Percentiles rank a stretch among this genome's conserved stretches.
phyloP scores from a whole-genome alignment of 2,888 invertebrate genomes.

The Lepidonotus clava region DNA sequence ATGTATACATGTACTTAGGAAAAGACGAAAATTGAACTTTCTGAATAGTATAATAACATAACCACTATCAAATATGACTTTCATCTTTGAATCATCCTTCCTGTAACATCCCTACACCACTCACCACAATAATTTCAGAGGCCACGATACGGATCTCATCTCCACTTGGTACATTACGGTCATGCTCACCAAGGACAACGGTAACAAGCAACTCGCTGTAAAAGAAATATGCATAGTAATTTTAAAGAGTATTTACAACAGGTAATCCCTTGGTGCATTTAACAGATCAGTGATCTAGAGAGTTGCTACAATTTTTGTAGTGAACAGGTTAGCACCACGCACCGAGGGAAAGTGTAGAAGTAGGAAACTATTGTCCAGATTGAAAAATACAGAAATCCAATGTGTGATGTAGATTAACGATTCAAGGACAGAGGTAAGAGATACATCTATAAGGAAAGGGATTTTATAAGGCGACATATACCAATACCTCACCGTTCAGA shows the following conservation, averaged over 20 bases:
- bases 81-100: no score
- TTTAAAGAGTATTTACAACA: background rate
- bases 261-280: background rate
- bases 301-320: background rate
- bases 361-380: no score
- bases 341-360: no score
- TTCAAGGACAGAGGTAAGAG: no score
- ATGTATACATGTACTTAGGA: no score
- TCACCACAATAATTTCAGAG: background rate
- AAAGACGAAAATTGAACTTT: no score
- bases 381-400: background rate
- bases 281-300: no score
- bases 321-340: background rate
- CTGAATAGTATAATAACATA: no score
- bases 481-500: no score
- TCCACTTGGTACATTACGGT: background rate
- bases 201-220: background rate
- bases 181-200: slow-evolving; percentile 44
- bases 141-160: slow-evolving; percentile 5
- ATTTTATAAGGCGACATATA: background rate
- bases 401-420: no score
- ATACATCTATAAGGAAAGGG: background rate
- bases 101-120: no score
- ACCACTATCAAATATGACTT: no score
- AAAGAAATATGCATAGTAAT: background rate